These are phyloP conservation scores for Drosophila atripex DNA, from an alignment of 2,888 invertebrate genomes.

Conservation along the genomic window DNA sequence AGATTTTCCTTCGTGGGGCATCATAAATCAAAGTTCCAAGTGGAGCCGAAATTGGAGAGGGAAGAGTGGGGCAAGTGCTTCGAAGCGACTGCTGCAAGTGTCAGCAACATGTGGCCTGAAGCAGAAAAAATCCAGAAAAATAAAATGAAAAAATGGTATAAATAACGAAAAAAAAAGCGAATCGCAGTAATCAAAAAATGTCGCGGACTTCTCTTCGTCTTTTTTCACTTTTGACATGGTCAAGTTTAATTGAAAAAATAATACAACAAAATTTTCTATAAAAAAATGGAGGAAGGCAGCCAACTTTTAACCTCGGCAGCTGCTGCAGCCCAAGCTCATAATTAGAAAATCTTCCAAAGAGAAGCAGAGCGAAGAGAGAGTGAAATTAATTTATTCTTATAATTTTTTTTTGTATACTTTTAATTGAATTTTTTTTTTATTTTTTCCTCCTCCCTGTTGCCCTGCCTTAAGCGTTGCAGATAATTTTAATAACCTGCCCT, in stretches of 20 bases:
- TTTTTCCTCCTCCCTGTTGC: constrained; percentile 28
- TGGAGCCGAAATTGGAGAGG: constrained; percentile 11
- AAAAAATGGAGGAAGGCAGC: constrained; percentile 33
- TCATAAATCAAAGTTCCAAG: constrained; percentile 69
- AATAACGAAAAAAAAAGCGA: constrained; percentile 41
- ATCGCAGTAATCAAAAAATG: constrained; percentile 50
- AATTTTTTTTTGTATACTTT: constrained; percentile 64
- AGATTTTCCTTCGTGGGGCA: constrained; percentile 28
- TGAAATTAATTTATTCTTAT: constrained; percentile 75
- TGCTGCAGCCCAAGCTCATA: constrained; percentile 61
- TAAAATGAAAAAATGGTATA: constrained; percentile 36
- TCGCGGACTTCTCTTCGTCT: constrained; percentile 39
- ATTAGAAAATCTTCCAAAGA: constrained; percentile 60
- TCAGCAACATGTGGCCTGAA: constrained; percentile 78
- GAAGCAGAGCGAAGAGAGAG: constrained; percentile 25
- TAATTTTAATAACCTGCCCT: constrained; percentile 74
- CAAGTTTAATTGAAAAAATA: constrained; percentile 75
- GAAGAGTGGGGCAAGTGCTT: constrained; percentile 1
- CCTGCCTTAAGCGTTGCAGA: constrained; percentile 52
- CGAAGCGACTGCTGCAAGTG: constrained; percentile 67
- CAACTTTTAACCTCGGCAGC: constrained; percentile 71
- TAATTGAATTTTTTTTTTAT: constrained; percentile 68
- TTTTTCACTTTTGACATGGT: constrained; percentile 70
- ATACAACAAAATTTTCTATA: constrained; percentile 58
- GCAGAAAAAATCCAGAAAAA: constrained; percentile 52